These are phyloP conservation scores for Ibycter americanus DNA, from an alignment of 2,797 vertebrate species.

Conservation along the genomic window DNA sequence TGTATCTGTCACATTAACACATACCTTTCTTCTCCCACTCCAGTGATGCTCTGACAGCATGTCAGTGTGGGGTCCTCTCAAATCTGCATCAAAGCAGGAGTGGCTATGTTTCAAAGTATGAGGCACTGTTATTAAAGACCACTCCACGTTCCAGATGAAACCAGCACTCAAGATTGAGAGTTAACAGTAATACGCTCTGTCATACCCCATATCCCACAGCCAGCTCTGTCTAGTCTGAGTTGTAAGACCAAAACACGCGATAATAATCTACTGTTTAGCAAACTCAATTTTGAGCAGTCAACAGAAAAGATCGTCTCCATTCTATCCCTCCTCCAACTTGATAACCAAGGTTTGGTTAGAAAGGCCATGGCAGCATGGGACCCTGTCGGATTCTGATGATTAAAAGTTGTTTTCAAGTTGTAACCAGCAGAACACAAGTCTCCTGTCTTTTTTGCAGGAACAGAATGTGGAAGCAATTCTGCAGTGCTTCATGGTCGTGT, in stretches of 20 bases:
- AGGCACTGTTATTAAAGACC: neutral
- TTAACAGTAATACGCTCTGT: neutral
- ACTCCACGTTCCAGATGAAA: neutral
- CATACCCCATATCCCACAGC: neutral
- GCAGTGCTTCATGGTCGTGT: rapidly evolving
- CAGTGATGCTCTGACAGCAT: neutral
- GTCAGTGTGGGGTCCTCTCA: neutral
- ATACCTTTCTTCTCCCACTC: neutral
- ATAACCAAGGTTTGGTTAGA: neutral
- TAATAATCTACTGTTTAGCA: neutral
- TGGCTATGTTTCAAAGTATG: neutral
- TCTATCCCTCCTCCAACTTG: neutral
- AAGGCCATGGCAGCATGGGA: rapidly evolving
- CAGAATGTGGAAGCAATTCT: rapidly evolving
- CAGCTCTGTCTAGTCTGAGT: neutral
- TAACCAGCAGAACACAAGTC: neutral
- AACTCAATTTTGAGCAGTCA: neutral
- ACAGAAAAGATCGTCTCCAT: neutral
- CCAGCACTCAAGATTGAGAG: neutral
- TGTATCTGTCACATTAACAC: neutral
- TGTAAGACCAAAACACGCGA: rapidly evolving
- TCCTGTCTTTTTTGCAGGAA: neutral
- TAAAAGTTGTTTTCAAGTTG: neutral
- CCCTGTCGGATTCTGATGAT: neutral
- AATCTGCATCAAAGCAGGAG: neutral